A percentile compares a stretch with the other conserved stretches of the same genome.
Conservation (phyloP, 2,797 vertebrate genomes). For the Danionella dracula region DNA sequence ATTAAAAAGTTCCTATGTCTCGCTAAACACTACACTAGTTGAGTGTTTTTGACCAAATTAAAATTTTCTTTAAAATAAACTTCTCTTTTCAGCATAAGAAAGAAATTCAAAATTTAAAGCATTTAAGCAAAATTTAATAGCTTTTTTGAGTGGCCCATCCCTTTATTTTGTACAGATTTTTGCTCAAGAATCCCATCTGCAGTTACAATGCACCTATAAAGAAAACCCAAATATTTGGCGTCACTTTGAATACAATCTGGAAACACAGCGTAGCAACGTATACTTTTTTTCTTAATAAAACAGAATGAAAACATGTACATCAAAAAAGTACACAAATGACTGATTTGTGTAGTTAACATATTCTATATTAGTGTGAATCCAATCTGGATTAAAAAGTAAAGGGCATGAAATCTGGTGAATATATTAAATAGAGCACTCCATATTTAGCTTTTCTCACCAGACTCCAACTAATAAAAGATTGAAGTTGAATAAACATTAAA, state of each 20-base stretch:
- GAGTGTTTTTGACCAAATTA: no score
- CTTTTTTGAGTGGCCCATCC: neutral
- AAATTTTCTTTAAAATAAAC: no score
- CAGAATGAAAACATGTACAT: neutral
- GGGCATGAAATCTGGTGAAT: neutral
- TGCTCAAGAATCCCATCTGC: neutral
- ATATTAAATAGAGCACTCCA: neutral
- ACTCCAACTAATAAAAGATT: no score
- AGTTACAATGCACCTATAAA: neutral
- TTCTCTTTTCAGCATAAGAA: no score
- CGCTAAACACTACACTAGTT: no score
- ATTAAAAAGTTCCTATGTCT: no score
- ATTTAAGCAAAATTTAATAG: no score
- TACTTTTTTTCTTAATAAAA: no score
- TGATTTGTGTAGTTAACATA: neutral
- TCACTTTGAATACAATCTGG: neutral
- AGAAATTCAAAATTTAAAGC: no score
- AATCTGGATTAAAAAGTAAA: neutral
- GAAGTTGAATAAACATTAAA: no score
- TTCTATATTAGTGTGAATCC: no score
- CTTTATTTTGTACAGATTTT: neutral
- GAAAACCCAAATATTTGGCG: slow-evolving; percentile 1
- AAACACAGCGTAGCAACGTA: neutral
- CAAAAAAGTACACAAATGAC: neutral
- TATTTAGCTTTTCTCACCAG: neutral